Base-by-base conservation (phyloP, 1,140 invertebrate species). In the Drosophila sproati region DNA sequence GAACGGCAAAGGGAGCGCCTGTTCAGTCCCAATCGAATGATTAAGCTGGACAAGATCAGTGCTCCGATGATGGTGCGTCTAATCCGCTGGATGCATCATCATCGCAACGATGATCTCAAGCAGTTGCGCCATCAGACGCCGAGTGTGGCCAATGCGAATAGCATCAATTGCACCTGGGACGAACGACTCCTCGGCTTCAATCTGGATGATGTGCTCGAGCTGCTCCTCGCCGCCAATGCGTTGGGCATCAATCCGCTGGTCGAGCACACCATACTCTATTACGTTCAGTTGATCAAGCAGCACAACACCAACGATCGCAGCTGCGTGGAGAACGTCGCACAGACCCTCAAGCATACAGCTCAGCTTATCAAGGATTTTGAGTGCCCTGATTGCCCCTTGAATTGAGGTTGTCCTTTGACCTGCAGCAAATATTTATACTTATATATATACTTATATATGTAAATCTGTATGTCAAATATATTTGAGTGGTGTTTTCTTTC, bases 51-150 rank as follows among this genome's bases (percentile, higher is more conserved):
- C 0, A 7, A 39, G 28, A 77, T 83, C 1, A 41, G 47, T 3
- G 80, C 81, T 2, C 10, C 2, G 8, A 80, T 73, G 1, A 7
- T 85, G 52, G 29, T 52, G 0, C 61, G 68, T 0, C 7, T 80
- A 4, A n/a, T 85, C 2, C 7, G 39, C 0, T 85, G 81, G 81
- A 85, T 85, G 81, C 37, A 77, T 0, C 69, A 50, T 5, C 73
- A 80, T 34, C 37, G 41, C 2, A 5, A 59, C 4, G 57, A 71
- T 3, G 31, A 77, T 29, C 2, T 73, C 1, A n/a, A 32, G 0
- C 28, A 51, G 28, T 34, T 77, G 43, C 37, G 57, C 6, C 34
- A 50, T 2, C 4, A 10, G 5, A 5, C 31, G 5, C 74, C 69
- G 3, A 34, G 32, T 12, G 20, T 63, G 8, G 28, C n/a, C 6